Evolutionary conservation across 2,888 invertebrate genomes (phyloP), one percentile per base, ranked within the genome.

Genomic region (Magallana nippona): DNA sequence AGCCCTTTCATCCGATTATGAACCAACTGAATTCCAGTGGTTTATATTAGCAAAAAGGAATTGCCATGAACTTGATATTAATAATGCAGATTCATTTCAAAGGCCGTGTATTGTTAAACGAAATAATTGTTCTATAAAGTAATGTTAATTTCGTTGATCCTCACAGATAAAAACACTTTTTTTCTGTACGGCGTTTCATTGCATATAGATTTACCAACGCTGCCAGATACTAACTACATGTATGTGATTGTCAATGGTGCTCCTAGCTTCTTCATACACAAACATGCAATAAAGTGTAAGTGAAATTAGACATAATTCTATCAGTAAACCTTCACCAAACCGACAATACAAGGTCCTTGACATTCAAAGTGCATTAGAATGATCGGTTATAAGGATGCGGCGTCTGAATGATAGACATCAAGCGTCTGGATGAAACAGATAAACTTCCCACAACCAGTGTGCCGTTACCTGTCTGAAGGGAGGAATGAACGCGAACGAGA

Each of bases 361-460:
- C 32, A 71, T 22, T 32, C 32, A 15, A 71, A 71, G 71, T 71
- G 71, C 71, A 71, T 71, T 71, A 71, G 71, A 71, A 63, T 27
- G 32, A 5, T 27, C 8, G 44, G 13, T 27, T 60, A 27, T 71
- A 27, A 44, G 10, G 44, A 44, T 44, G 44, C 44, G 32, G 63
- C 71, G 71, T 15, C 71, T 63, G 27, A 22, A 13, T 13, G 71
- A 71, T 71, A 27, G 19, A 22, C 32, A 71, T 17, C 5, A 44
- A 44, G 44, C 44, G 0, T 44, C 44, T 44, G 3, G 44, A 44
- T 44, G 44, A 44, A 10, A 44, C 44, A 44, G 27, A 15, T n/a
- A 17, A 8, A 71, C 71, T 71, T 71, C 71, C 71, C 27, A 27
- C 19, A 11, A 71, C 71, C 71, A 71, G 71, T 13, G 71, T 71